Percentiles rank a stretch among this genome's conserved stretches.
Evolutionary conservation across 2,888 invertebrate genomes (phyloP).

Genomic region (Orgyia antiqua): DNA sequence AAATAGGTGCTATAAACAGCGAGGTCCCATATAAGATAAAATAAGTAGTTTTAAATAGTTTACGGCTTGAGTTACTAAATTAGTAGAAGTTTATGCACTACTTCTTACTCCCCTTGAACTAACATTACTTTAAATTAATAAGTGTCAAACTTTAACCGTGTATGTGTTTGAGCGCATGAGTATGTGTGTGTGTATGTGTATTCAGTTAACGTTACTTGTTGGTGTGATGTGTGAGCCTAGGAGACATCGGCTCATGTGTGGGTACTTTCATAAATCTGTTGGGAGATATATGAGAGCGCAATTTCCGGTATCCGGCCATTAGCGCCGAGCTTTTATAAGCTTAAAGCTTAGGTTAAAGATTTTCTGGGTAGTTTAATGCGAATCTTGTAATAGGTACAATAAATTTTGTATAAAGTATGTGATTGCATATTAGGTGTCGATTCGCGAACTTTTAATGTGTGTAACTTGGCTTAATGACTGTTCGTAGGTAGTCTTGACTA

Average conservation of each 20-base stretch:
- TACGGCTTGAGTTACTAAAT: constrained; percentile 14
- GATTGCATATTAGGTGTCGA: constrained; percentile 77
- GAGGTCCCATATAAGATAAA: no score
- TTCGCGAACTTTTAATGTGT: constrained; percentile 75
- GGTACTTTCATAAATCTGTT: constrained; percentile 94
- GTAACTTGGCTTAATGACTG: constrained; percentile 73
- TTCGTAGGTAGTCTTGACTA: constrained; percentile 39
- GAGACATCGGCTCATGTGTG: constrained; percentile 77
- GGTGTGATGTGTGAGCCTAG: constrained; percentile 36
- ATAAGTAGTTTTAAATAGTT: constrained; percentile 13
- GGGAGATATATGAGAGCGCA: constrained; percentile 93
- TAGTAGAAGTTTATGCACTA: constrained; percentile 31
- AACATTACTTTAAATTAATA: constrained; percentile 72
- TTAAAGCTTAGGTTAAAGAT: constrained; percentile 79
- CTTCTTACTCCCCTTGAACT: constrained; percentile 51
- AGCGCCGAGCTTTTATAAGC: constrained; percentile 83
- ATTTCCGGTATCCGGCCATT: constrained; percentile 94
- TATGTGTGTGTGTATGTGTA: constrained; percentile 34
- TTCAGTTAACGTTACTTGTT: constrained; percentile 24
- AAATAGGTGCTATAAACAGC: no score
- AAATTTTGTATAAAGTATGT: constrained; percentile 77
- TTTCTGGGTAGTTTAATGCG: constrained; percentile 79
- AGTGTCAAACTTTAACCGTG: constrained; percentile 65
- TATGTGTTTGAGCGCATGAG: constrained; percentile 16
- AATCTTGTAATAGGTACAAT: constrained; percentile 78